Percentiles rank a stretch among this genome's conserved stretches.
These are phyloP conservation scores for Ranitomeya variabilis DNA, from an alignment of 2,113 vertebrate species.

Conservation along the genomic window DNA sequence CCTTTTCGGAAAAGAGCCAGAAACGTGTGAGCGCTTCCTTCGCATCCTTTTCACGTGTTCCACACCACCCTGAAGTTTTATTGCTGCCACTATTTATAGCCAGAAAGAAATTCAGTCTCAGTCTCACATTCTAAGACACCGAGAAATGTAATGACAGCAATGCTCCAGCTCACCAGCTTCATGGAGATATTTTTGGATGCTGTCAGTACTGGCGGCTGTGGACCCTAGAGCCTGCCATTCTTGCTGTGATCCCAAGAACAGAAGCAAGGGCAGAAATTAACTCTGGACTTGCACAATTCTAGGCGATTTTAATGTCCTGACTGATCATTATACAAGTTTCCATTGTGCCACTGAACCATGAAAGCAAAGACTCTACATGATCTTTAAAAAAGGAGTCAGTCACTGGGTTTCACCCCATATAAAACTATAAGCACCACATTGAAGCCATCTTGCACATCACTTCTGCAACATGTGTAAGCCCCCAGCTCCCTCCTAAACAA, in stretches of 20 bases:
- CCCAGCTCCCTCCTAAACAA: no score
- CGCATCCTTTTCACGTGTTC: constrained; percentile 34
- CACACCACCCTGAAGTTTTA: constrained; percentile 8
- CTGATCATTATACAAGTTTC: no score
- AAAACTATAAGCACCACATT: no score
- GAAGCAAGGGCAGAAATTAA: background rate
- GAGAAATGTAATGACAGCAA: constrained; percentile 20
- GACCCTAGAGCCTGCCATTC: background rate
- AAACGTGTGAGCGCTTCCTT: constrained; percentile 5
- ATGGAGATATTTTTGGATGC: background rate
- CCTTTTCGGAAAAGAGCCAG: constrained; percentile 10
- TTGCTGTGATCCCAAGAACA: background rate
- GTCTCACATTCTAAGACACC: constrained; percentile 24
- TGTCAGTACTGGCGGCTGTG: background rate
- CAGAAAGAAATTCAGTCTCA: background rate
- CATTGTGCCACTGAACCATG: no score
- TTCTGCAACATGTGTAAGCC: no score
- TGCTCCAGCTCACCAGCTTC: background rate
- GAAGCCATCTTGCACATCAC: no score
- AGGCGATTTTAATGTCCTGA: no score
- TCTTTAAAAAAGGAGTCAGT: no score
- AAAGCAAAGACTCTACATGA: no score
- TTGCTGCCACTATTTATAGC: constrained; percentile 30
- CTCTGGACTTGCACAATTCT: background rate
- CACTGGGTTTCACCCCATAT: no score